Percentiles rank a stretch among this genome's conserved stretches.
phyloP scores from a whole-genome alignment of 2,797 vertebrate species.

The Cynopterus sphinx region DNA sequence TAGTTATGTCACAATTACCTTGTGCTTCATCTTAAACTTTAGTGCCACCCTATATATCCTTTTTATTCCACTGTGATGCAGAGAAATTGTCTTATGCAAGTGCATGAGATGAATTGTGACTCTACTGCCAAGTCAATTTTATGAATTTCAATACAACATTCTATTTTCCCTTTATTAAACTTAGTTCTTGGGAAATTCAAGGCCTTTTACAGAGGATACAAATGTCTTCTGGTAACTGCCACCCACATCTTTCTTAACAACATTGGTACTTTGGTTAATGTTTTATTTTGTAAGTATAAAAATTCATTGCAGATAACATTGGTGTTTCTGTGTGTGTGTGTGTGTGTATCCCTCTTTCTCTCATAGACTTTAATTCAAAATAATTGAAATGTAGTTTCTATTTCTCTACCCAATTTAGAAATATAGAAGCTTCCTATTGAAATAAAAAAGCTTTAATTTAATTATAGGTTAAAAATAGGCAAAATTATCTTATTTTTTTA shows the following conservation, averaged over 20 bases:
- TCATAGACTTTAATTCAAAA: background rate
- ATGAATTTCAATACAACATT: constrained; percentile 17
- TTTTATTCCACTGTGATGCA: background rate
- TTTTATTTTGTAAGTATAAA: constrained; percentile 45
- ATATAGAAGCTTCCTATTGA: constrained; percentile 6
- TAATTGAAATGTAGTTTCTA: background rate
- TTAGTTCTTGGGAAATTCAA: constrained; percentile 37
- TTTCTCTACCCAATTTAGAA: background rate
- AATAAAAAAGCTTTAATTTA: constrained; percentile 15
- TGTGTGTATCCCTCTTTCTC: background rate
- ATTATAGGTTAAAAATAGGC: background rate
- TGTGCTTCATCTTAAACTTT: constrained; percentile 20
- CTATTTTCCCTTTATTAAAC: constrained; percentile 56
- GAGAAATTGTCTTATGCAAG: background rate
- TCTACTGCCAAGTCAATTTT: background rate
- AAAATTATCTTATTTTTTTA: background rate
- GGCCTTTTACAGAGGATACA: constrained; percentile 25
- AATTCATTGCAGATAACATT: constrained; percentile 1
- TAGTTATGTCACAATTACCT: background rate
- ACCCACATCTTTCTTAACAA: constrained; percentile 20
- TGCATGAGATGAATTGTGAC: background rate
- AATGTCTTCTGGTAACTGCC: constrained; percentile 36
- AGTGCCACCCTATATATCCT: background rate
- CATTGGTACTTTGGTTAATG: constrained; percentile 39
- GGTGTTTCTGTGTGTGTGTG: background rate